Conservation (phyloP, 2,888 invertebrate species). For the Quadriops clusia region DNA sequence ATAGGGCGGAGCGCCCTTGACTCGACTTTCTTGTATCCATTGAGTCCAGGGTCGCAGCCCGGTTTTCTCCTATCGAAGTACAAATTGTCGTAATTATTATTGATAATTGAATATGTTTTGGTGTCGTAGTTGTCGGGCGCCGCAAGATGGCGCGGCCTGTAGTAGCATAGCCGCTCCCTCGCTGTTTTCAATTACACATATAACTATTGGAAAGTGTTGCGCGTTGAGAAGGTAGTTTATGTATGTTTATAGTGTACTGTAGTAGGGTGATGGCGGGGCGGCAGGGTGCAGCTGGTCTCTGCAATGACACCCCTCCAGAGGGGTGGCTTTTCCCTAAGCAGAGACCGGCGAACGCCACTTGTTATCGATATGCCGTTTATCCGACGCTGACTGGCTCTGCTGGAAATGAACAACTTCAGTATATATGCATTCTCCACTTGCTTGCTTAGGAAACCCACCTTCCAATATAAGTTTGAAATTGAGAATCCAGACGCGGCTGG, state of each 20-base stretch:
- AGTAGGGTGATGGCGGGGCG: conserved; percentile 31
- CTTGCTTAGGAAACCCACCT: too few species aligned
- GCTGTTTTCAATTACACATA: conserved; percentile 36
- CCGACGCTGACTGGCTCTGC: too few species aligned
- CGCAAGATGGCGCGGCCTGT: conserved; percentile 8
- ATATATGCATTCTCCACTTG: too few species aligned
- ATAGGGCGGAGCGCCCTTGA: conserved; percentile 18
- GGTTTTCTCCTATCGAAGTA: conserved; percentile 34
- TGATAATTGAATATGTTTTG: conserved; percentile 29
- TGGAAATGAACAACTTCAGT: too few species aligned
- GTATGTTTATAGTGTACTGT: conserved; percentile 39
- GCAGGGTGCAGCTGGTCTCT: conserved; percentile 23
- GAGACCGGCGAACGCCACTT: too few species aligned
- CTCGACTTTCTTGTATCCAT: conserved; percentile 8
- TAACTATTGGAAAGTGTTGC: conserved; percentile 37
- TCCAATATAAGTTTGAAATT: too few species aligned
- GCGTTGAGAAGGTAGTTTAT: conserved; percentile 37
- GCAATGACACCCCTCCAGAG: conserved; percentile 33
- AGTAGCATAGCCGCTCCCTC: conserved; percentile 31
- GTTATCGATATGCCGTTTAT: too few species aligned
- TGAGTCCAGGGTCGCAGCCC: conserved; percentile 13
- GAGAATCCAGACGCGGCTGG: too few species aligned
- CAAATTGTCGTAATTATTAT: conserved; percentile 31
- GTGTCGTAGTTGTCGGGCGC: conserved; percentile 28
- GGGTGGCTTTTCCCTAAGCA: too few species aligned